Conservation (phyloP, 2,888 invertebrate species). For the Thereva nobilitata region DNA sequence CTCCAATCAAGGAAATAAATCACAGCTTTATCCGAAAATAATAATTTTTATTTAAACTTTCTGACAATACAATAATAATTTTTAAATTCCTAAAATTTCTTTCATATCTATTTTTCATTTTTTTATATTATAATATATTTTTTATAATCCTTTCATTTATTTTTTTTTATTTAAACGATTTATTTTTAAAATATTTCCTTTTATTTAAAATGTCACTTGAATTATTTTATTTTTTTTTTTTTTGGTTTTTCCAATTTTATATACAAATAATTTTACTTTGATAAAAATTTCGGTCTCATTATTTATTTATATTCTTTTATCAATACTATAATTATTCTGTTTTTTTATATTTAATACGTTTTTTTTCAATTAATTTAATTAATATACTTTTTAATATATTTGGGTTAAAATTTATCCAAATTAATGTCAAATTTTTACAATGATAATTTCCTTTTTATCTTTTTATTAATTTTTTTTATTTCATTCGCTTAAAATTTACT, state of each 20-base stretch:
- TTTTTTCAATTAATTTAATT: no score
- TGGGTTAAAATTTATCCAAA: no score
- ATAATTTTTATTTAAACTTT: conserved; percentile 26
- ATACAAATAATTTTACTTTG: not conserved
- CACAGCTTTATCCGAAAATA: conserved; percentile 19
- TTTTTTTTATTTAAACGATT: conserved; percentile 26
- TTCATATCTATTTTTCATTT: not conserved
- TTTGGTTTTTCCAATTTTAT: not conserved
- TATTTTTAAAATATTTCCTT: conserved; percentile 9
- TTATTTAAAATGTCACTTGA: not conserved
- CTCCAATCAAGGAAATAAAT: not conserved
- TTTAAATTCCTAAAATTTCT: conserved; percentile 22
- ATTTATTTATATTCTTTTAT: not conserved
- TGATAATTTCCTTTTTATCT: no score
- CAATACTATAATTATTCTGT: not conserved
- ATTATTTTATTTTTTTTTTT: not conserved
- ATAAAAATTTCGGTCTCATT: not conserved
- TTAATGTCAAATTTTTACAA: no score
- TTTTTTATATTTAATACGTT: no score
- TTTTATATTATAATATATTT: conserved; percentile 2
- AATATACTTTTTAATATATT: no score
- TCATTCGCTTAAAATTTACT: no score
- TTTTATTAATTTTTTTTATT: no score
- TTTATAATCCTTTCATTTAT: conserved; percentile 8
- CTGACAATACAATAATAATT: conserved; percentile 1